Base-by-base conservation (phyloP, 2,113 vertebrate species). In the Grus americana region DNA sequence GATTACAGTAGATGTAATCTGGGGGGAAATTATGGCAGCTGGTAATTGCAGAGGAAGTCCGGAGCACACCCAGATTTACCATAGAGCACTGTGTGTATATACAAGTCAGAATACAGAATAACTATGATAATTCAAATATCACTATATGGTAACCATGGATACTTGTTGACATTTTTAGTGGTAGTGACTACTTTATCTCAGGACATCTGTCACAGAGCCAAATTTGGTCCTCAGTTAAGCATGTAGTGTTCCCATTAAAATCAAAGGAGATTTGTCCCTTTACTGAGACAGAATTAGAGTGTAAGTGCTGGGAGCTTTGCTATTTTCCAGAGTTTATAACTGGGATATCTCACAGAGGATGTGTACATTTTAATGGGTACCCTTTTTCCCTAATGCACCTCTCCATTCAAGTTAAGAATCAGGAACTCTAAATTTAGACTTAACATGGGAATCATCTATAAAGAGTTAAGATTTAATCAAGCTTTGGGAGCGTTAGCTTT, bases 141-240 rank as follows among this genome's bases (percentile, higher is more conserved):
- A 58, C 66, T 96, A 19, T 87, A 90, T 96, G 74, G 95, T 97
- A 97, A 97, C 96, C 91, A 97, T 95, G 92, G 94, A 92, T 93
- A 97, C 91, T 97, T 95, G 85, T 79, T 95, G 91, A 96, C 96
- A 94, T 96, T 90, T 97, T 96, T 95, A 96, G 92, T 95, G 87
- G 40, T 79, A 95, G 78, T 90, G 95, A 95, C 84, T 97, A 54
- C 86, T 95, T 97, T 92, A 92, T 95, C 86, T 96, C 93, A 90
- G 96, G 95, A 96, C 95, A 95, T 96, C 96, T 96, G 96, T 97
- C 94, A 97, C 84, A 49, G 92, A 96, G 97, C 96, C 96, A 97
- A 15, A 97, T 97, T 97, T 92, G 95, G 95, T 88, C 95, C 84
- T 19, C 76, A 38, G 86, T 88, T 93, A 87, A 86, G 81, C 58